A percentile compares a stretch with the other conserved stretches of the same genome.
These are phyloP conservation scores for Motacilla tschutschensis DNA, from an alignment of 2,113 vertebrate species.

Conservation along the genomic window DNA sequence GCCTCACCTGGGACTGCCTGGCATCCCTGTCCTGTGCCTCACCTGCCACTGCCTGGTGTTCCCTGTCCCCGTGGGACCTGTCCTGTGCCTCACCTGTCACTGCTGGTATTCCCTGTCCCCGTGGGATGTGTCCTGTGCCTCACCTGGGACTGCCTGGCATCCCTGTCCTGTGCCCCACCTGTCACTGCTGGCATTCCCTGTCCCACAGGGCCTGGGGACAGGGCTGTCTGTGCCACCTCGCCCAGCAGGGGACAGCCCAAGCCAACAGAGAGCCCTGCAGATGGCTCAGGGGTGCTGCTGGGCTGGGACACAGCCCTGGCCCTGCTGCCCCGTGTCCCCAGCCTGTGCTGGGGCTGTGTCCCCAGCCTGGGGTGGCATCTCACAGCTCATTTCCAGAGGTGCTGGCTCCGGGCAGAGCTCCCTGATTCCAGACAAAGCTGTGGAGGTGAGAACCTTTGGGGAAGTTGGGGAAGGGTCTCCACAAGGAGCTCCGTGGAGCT, in stretches of 20 bases:
- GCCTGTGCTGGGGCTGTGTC: too few relatives aligned
- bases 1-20: too few relatives aligned
- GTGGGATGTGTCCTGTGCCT: background rate
- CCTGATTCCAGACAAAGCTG: background rate
- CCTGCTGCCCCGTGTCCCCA: background rate
- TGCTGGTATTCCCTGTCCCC: background rate
- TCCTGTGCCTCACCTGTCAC: too few relatives aligned
- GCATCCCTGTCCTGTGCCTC: too few relatives aligned
- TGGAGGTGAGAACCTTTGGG: background rate
- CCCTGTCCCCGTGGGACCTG: too few relatives aligned
- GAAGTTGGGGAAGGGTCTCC: background rate
- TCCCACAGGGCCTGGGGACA: background rate
- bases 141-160: too few relatives aligned
- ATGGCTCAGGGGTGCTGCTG: background rate
- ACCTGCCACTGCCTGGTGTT: too few relatives aligned
- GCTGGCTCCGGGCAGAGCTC: background rate
- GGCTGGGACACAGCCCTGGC: background rate
- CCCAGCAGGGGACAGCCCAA: background rate
- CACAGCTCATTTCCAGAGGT: rapidly evolving
- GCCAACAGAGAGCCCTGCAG: background rate
- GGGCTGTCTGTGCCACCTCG: background rate
- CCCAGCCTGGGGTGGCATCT: too few relatives aligned
- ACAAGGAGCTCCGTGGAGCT: too few relatives aligned
- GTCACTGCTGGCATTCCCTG: too few relatives aligned
- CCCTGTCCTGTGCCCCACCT: too few relatives aligned